Evolutionary conservation across 2,113 vertebrate genomes (phyloP).

Genomic region (Theristicus caerulescens): DNA sequence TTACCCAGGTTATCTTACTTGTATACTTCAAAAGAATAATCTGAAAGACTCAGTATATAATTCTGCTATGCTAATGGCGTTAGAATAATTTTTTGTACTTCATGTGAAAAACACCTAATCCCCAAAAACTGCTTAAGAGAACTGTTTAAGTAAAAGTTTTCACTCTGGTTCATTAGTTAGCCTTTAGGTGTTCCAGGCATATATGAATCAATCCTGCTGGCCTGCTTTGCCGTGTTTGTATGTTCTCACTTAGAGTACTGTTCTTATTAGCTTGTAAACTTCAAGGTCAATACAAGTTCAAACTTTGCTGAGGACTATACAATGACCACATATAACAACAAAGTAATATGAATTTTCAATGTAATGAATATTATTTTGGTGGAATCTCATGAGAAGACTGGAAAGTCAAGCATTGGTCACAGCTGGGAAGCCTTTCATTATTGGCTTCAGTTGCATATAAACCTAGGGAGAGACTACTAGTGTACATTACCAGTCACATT

Average conservation of each 20-base stretch:
- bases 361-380: neutral
- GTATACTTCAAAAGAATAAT: neutral
- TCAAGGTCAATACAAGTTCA: conserved; percentile 1
- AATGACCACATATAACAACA: neutral
- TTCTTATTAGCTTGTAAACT: neutral
- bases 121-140: neutral
- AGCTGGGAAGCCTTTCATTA: neutral
- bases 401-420: neutral
- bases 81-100: neutral
- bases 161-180: neutral
- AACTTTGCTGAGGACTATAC: neutral
- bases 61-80: neutral
- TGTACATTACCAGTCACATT: neutral
- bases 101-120: neutral
- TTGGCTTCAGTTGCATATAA: neutral
- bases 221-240: neutral
- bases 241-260: neutral
- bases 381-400: neutral
- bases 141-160: neutral
- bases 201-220: neutral
- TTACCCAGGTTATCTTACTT: neutral
- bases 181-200: neutral
- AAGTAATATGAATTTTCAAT: neutral
- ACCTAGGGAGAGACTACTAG: neutral
- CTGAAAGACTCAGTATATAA: neutral